Conservation (phyloP, 2,888 invertebrate species). For the Pachycephus smyrnensis region DNA sequence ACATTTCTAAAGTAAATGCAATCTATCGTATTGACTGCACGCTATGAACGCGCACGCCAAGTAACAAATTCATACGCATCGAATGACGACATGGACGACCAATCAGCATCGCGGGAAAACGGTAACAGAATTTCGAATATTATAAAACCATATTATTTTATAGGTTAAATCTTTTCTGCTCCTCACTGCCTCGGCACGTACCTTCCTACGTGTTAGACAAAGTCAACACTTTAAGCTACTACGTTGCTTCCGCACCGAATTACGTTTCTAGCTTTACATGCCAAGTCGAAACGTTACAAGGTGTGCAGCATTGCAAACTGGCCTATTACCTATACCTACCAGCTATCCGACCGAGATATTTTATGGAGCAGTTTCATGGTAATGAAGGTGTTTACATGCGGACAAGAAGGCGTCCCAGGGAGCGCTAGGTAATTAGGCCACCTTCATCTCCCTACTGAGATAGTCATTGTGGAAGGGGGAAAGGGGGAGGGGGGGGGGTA, state of each 20-base stretch:
- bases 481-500: not conserved
- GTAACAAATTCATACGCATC: too few relatives aligned
- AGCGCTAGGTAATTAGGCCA: constrained; percentile 28
- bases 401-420: constrained; percentile 23
- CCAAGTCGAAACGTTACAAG: constrained; percentile 7
- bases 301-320: constrained; percentile 1
- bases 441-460: constrained; percentile 7
- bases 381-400: constrained; percentile 51
- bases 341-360: constrained; percentile 33
- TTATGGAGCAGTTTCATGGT: constrained; percentile 43
- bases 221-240: not conserved
- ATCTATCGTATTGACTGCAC: too few relatives aligned
- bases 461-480: constrained; percentile 9
- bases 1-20: too few relatives aligned
- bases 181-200: not conserved
- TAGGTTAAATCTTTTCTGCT: not conserved
- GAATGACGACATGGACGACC: too few relatives aligned
- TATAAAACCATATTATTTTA: not conserved
- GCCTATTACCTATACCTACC: constrained; percentile 14
- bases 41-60: too few relatives aligned
- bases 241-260: not conserved
- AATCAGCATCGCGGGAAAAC: too few relatives aligned
- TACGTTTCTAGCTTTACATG: constrained; percentile 2
- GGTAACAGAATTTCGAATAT: too few relatives aligned
- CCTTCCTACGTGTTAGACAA: not conserved